phyloP scores from a whole-genome alignment of 2,113 vertebrate genomes.

The Xyliphius kryptos region DNA sequence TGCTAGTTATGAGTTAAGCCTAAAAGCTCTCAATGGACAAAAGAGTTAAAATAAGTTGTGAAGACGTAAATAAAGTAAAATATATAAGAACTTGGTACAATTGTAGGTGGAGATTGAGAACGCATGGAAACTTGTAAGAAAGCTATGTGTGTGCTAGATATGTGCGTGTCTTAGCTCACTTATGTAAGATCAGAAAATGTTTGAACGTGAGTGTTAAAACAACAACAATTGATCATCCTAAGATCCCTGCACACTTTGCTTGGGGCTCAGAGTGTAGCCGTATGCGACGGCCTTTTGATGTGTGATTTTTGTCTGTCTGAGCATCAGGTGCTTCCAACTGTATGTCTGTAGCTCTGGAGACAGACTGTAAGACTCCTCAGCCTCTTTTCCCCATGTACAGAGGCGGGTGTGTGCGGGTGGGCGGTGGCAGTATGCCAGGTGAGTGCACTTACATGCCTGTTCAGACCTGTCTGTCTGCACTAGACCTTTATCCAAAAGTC shows the following conservation, averaged over 20 bases:
- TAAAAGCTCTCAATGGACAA: background rate
- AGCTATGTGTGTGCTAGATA: slow-evolving; percentile 7
- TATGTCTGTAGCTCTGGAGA: slow-evolving; percentile 1
- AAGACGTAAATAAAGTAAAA: background rate
- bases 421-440: slow-evolving; percentile 12
- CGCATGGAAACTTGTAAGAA: too few relatives aligned
- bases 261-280: background rate
- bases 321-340: slow-evolving; percentile 10
- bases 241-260: slow-evolving; percentile 12
- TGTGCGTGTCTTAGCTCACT: background rate
- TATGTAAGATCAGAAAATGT: slow-evolving; percentile 29
- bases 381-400: slow-evolving; percentile 4
- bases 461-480: slow-evolving; percentile 19
- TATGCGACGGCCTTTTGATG: background rate
- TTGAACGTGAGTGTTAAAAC: slow-evolving; percentile 23
- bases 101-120: too few relatives aligned
- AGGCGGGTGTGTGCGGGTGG: slow-evolving; percentile 1
- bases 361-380: slow-evolving; percentile 15
- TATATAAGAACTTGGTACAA: too few relatives aligned
- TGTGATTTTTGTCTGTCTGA: slow-evolving; percentile 7
- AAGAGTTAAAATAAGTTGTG: background rate
- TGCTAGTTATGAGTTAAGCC: slow-evolving; percentile 2
- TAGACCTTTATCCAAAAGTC: background rate
- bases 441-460: slow-evolving; percentile 5
- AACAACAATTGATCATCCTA: slow-evolving; percentile 34